A percentile compares a stretch with the other conserved stretches of the same genome.
Conservation (phyloP, 2,888 invertebrate species). For the Thymelicus acteon region DNA sequence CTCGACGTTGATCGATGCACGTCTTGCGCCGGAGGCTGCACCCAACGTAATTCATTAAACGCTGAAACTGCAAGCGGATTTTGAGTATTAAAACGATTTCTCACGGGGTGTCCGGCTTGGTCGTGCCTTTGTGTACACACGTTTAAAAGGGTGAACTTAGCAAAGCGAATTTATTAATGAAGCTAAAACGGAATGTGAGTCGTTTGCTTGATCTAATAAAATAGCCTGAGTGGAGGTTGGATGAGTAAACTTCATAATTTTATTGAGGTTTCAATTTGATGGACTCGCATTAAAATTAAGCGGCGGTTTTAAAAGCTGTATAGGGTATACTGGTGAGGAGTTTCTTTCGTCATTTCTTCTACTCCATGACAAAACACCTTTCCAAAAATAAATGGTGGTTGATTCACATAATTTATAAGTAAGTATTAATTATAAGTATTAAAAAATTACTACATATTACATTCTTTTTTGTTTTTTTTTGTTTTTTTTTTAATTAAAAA, state of each 20-base stretch:
- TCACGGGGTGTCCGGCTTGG: constrained; percentile 77
- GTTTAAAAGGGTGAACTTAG: constrained; percentile 63
- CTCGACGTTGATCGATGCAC: constrained; percentile 87
- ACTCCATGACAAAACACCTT: too few relatives aligned
- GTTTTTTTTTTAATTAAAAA: too few relatives aligned
- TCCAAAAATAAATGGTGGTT: too few relatives aligned
- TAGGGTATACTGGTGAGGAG: too few relatives aligned
- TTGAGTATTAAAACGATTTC: constrained; percentile 84
- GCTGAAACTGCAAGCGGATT: constrained; percentile 83
- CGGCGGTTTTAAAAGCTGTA: too few relatives aligned
- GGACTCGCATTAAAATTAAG: neutral
- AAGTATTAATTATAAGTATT: too few relatives aligned
- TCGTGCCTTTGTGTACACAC: constrained; percentile 62
- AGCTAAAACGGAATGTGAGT: constrained; percentile 53
- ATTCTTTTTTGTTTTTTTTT: too few relatives aligned
- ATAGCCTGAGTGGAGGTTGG: constrained; percentile 17
- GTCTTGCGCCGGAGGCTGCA: constrained; percentile 86
- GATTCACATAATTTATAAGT: too few relatives aligned
- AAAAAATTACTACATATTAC: too few relatives aligned
- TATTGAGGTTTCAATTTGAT: neutral
- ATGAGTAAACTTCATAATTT: constrained; percentile 3
- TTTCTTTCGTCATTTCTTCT: too few relatives aligned
- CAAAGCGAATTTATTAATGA: constrained; percentile 71
- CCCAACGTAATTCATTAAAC: constrained; percentile 85
- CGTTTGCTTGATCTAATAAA: constrained; percentile 26